Conservation (phyloP, 2,888 invertebrate genomes). For the Caenorhabditis sp. region DNA sequence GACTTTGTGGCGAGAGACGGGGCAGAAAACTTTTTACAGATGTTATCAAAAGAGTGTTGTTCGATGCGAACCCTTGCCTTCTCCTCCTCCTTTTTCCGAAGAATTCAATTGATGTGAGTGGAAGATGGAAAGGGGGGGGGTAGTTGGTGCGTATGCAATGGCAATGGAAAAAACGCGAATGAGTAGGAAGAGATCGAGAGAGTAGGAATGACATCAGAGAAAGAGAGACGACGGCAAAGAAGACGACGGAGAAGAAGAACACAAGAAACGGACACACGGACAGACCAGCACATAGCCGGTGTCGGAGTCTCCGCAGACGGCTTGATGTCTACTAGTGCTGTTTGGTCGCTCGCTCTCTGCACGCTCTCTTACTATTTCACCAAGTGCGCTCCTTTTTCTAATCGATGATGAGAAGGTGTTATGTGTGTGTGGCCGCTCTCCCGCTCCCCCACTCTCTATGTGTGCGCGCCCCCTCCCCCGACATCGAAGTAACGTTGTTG, state of each 20-base stretch:
- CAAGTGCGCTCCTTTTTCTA: slow-evolving; percentile 37
- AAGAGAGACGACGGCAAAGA: slow-evolving; percentile 19
- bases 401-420: slow-evolving; percentile 51
- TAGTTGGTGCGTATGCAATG: slow-evolving; percentile 45
- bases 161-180: slow-evolving; percentile 47
- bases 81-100: slow-evolving; percentile 1
- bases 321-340: slow-evolving; percentile 24
- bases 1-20: slow-evolving; percentile 14
- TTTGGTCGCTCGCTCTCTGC: slow-evolving; percentile 48
- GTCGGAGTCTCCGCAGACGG: slow-evolving; percentile 1
- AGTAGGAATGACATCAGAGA: slow-evolving; percentile 28
- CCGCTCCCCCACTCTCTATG: background rate
- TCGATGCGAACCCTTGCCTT: slow-evolving; percentile 3
- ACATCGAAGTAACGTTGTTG: slow-evolving; percentile 20
- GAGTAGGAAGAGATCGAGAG: slow-evolving; percentile 20
- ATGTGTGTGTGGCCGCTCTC: slow-evolving; percentile 22
- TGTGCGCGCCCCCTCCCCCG: slow-evolving; percentile 7
- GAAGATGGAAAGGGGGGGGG: slow-evolving; percentile 13
- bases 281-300: slow-evolving; percentile 48
- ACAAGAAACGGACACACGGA: slow-evolving; percentile 55
- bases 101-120: slow-evolving; percentile 48
- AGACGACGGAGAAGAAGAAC: slow-evolving; percentile 30
- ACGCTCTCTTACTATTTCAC: slow-evolving; percentile 14
- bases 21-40: slow-evolving; percentile 22
- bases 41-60: slow-evolving; percentile 39